These are phyloP conservation scores for Styela clava DNA, from an alignment of 23 tunicate genomes.

Conservation along the genomic window DNA sequence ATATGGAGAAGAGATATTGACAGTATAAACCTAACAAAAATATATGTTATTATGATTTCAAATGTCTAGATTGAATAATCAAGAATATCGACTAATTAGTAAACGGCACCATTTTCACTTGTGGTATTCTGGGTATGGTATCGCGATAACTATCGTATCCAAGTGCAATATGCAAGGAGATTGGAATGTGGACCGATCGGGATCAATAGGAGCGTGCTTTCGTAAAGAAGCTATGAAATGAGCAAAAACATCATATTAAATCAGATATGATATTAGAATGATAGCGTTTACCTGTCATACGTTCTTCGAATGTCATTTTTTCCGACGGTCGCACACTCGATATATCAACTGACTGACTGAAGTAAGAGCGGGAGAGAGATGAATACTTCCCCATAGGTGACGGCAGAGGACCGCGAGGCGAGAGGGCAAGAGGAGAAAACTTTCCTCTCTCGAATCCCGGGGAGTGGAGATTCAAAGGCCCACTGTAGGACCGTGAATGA, in stretches of 20 bases:
- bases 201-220: too few species aligned
- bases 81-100: too few species aligned
- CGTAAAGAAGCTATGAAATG: too few species aligned
- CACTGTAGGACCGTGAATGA: conserved; percentile 15
- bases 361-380: neutral
- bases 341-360: conserved; percentile 4
- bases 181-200: too few species aligned
- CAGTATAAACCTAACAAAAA: neutral
- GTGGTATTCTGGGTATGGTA: too few species aligned
- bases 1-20: neutral
- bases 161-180: too few species aligned
- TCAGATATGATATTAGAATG: too few species aligned
- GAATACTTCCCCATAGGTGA: neutral
- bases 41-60: neutral
- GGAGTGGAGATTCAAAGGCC: neutral
- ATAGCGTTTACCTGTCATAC: neutral
- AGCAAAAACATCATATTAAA: too few species aligned
- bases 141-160: too few species aligned
- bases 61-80: too few species aligned
- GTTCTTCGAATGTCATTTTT: neutral
- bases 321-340: neutral
- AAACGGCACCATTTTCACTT: too few species aligned
- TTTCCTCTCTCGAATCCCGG: neutral
- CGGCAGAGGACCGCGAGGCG: neutral
- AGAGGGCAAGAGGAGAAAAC: neutral